Evolutionary conservation across 2,797 vertebrate species (phyloP).

Genomic region (Danio jaintianensis): DNA sequence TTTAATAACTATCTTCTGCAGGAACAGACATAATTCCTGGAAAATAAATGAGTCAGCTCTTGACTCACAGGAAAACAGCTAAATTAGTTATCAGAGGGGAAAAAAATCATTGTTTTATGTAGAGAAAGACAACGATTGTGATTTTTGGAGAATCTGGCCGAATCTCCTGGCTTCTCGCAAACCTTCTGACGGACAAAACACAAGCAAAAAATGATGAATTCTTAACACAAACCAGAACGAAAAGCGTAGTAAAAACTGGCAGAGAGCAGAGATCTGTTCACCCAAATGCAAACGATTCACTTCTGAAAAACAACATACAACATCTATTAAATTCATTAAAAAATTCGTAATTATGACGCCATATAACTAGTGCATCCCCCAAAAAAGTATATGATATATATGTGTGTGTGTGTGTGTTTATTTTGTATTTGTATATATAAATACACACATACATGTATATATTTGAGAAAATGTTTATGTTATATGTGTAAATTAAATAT

Average conservation of each 20-base stretch:
- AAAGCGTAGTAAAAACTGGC: neutral
- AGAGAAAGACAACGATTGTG: slow-evolving; percentile 10
- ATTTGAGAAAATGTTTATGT: no score
- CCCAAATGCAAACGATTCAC: neutral
- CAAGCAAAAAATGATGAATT: slow-evolving; percentile 20
- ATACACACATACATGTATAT: no score
- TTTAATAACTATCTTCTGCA: slow-evolving; percentile 29
- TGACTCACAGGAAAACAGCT: slow-evolving; percentile 33
- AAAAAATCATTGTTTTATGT: neutral
- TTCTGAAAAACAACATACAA: no score
- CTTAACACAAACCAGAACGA: slow-evolving; percentile 21
- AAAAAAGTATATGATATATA: no score
- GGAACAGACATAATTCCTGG: slow-evolving; percentile 8
- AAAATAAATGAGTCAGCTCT: slow-evolving; percentile 42
- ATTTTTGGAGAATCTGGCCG: neutral
- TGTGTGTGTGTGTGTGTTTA: no score
- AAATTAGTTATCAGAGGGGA: slow-evolving; percentile 24
- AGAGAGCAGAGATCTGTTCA: neutral
- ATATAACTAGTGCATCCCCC: no score
- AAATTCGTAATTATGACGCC: no score
- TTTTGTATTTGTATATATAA: no score
- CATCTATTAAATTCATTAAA: no score
- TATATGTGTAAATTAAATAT: no score
- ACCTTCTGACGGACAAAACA: slow-evolving; percentile 9
- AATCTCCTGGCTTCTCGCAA: neutral